Evolutionary conservation across 2,888 invertebrate species (phyloP), one percentile per base, ranked within the genome.

Genomic region (Apodemia zela): DNA sequence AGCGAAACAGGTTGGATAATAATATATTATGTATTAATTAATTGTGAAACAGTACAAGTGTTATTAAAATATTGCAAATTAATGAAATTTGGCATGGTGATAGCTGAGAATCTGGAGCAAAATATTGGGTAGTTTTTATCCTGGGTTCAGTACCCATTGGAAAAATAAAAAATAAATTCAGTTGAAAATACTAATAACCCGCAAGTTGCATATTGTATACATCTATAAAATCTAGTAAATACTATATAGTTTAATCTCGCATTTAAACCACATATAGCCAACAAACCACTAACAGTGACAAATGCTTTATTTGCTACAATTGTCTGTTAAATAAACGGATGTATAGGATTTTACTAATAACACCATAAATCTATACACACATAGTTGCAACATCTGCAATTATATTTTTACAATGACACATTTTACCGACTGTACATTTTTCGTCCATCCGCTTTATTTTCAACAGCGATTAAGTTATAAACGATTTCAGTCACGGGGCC

Each of bases 401-500:
- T 51, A 51, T 21, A 18, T 51, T 18, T 49, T 15, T 54, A 54
- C 54, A 54, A 54, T 54, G 54, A 54, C 54, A 54, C 21, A 54
- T 54, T 25, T 54, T 54, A 17, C 11, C 21, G 45, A 61, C 35
- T 47, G 17, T 35, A 42, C 54, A 62, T 45, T 80, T 80, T 80
- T 80, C 76, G 74, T 69, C 67, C 75, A 71, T 76, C 77, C 79
- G 77, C 70, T 76, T 76, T 71, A 77, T 78, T 75, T 74, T 69
- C 74, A 74, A 69, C 71, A 73, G 72, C 80, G 77, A 87, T 87
- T 86, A 85, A 81, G 76, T 78, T 75, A 75, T 74, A 77, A 79
- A 76, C 81, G 79, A 83, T 88, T 88, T 84, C 84, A 86, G 87
- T 81, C 80, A 84, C 81, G 81, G 81, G 80, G 71, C 70, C 77